phyloP scores from a whole-genome alignment of 2,113 vertebrate genomes.

The Bufo gargarizans region DNA sequence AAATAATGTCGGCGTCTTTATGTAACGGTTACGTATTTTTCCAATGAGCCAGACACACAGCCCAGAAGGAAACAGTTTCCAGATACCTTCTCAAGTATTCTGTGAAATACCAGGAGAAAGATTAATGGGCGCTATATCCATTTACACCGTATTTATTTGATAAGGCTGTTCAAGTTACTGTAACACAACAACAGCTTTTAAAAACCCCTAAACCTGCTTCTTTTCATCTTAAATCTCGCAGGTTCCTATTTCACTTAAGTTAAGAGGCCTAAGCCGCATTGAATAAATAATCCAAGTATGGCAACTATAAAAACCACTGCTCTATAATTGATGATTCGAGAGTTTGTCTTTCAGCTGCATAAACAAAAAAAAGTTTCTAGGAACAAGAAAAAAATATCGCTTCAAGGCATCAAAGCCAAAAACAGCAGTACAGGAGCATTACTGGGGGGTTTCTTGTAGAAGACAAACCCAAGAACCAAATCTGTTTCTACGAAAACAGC shows the following conservation, averaged over 20 bases:
- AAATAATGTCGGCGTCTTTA: constrained; percentile 61
- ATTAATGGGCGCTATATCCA: constrained; percentile 31
- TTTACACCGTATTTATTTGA: constrained; percentile 65
- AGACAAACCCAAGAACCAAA: not conserved
- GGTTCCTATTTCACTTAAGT: constrained; percentile 52
- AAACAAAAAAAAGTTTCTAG: constrained; percentile 44
- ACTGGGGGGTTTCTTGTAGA: not conserved
- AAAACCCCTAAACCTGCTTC: constrained; percentile 48
- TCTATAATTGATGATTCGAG: constrained; percentile 39
- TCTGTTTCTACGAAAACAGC: too few relatives aligned
- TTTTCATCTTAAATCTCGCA: constrained; percentile 36
- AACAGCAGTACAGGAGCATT: constrained; percentile 11
- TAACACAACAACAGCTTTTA: constrained; percentile 60
- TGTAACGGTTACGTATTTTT: constrained; percentile 64
- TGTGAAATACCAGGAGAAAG: constrained; percentile 62
- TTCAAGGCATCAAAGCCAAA: constrained; percentile 10
- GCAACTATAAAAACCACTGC: constrained; percentile 38
- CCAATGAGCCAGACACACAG: constrained; percentile 61
- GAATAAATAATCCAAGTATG: constrained; percentile 52
- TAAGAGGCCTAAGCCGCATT: constrained; percentile 35
- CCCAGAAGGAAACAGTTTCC: constrained; percentile 69
- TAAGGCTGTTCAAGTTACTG: constrained; percentile 63
- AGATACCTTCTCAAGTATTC: constrained; percentile 66
- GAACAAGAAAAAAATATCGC: constrained; percentile 38
- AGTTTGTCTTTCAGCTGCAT: constrained; percentile 52